These are phyloP conservation scores for Paramormyrops hopkinsi DNA, from an alignment of 2,797 vertebrate genomes.

Conservation along the genomic window DNA sequence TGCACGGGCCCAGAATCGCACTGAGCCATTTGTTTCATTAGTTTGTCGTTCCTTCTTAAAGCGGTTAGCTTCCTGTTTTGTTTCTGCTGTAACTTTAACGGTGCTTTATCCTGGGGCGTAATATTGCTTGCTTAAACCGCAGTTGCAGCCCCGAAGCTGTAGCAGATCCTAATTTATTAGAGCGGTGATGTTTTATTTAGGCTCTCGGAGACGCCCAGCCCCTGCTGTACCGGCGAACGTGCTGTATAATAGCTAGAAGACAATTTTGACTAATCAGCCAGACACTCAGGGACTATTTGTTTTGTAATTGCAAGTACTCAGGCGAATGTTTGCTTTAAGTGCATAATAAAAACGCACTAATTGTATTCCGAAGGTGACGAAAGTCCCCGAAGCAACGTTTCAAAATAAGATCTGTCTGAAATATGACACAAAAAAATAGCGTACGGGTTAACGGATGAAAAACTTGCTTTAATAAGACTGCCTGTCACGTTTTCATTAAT, in stretches of 20 bases:
- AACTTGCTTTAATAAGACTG: neutral
- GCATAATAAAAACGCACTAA: neutral
- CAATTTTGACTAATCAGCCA: neutral
- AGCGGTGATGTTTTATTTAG: conserved; percentile 1
- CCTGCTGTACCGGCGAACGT: neutral
- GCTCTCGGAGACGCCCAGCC: neutral
- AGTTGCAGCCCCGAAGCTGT: neutral
- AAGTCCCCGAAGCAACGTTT: neutral
- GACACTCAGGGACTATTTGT: neutral
- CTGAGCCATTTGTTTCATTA: neutral
- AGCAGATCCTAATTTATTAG: neutral
- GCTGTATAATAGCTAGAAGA: neutral
- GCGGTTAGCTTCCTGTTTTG: neutral
- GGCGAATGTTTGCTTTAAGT: conserved; percentile 6
- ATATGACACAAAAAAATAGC: neutral
- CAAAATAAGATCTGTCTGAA: neutral
- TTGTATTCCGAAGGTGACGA: neutral
- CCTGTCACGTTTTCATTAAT: neutral
- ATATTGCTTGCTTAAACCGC: neutral
- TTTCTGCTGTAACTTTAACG: neutral
- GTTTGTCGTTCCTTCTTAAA: neutral
- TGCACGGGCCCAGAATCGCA: neutral
- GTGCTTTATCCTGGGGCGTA: neutral
- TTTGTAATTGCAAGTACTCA: neutral
- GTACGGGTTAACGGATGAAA: neutral